phyloP scores from a whole-genome alignment of 2,888 invertebrate genomes.

The Barypeithes pellucidus region DNA sequence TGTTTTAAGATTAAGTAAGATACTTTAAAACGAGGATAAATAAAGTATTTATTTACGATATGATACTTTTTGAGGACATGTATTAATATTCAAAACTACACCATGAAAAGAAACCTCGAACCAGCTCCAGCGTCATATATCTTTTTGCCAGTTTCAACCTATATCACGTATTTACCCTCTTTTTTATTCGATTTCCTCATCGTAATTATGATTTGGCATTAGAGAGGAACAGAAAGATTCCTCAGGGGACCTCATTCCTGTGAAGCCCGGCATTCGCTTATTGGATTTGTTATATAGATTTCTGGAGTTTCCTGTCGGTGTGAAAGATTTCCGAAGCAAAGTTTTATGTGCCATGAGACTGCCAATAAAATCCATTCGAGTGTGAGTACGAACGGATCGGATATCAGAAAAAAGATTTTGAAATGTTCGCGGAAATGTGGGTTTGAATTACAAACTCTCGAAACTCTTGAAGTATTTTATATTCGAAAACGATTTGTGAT shows the following conservation, averaged over 20 bases:
- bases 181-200: slow-evolving; percentile 46
- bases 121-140: background rate
- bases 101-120: background rate
- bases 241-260: slow-evolving; percentile 42
- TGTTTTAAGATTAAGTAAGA: too few relatives aligned
- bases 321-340: slow-evolving; percentile 54
- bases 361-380: slow-evolving; percentile 46
- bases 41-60: too few relatives aligned
- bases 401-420: slow-evolving; percentile 37
- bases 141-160: slow-evolving; percentile 17
- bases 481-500: too few relatives aligned
- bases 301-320: slow-evolving; percentile 41
- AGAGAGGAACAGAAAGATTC: slow-evolving; percentile 37
- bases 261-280: slow-evolving; percentile 50
- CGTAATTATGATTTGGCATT: slow-evolving; percentile 51
- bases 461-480: background rate
- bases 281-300: slow-evolving; percentile 55
- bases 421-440: slow-evolving; percentile 17
- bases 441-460: slow-evolving; percentile 11
- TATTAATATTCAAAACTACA: background rate
- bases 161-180: slow-evolving; percentile 48
- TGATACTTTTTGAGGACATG: too few relatives aligned
- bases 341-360: slow-evolving; percentile 53
- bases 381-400: slow-evolving; percentile 26
- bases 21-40: too few relatives aligned